A percentile compares a stretch with the other conserved stretches of the same genome.
Conservation (phyloP, 2,797 vertebrate genomes). For the Melanotaenia parkinsoni region DNA sequence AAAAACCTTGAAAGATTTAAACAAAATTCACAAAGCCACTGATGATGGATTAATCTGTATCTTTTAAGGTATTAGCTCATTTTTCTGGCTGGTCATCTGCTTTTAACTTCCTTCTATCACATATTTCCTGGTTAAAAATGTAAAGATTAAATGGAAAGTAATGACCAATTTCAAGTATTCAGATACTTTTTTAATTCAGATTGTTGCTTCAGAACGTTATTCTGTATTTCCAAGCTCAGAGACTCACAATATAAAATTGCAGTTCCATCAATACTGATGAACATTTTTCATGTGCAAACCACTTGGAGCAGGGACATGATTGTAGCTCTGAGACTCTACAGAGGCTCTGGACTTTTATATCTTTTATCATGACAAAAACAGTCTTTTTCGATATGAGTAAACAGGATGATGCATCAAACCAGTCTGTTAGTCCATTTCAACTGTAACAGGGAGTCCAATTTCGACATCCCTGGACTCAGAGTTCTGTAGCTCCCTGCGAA, state of each 20-base stretch:
- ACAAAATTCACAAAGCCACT: background rate
- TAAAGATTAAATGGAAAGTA: background rate
- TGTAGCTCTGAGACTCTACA: background rate
- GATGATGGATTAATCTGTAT: too few species aligned
- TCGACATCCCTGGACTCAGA: constrained; percentile 89
- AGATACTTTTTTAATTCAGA: constrained; percentile 48
- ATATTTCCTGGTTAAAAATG: background rate
- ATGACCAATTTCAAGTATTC: constrained; percentile 9
- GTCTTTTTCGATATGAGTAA: constrained; percentile 5
- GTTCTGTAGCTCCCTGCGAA: constrained; percentile 91
- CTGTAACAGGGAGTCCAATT: constrained; percentile 66
- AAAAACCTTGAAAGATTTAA: background rate
- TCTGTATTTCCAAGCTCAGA: constrained; percentile 18
- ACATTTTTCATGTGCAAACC: constrained; percentile 17
- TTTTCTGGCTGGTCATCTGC: too few species aligned
- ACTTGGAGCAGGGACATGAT: background rate
- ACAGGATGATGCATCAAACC: background rate
- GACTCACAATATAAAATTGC: constrained; percentile 8
- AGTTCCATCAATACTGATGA: constrained; percentile 25
- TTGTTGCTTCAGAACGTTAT: constrained; percentile 25
- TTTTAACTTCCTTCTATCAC: too few species aligned
- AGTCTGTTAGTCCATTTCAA: constrained; percentile 82
- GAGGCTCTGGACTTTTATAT: background rate
- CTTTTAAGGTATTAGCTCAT: too few species aligned
- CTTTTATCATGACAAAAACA: background rate